These are phyloP conservation scores for Siniperca undulata DNA, from an alignment of 2,797 vertebrate genomes.

Conservation along the genomic window DNA sequence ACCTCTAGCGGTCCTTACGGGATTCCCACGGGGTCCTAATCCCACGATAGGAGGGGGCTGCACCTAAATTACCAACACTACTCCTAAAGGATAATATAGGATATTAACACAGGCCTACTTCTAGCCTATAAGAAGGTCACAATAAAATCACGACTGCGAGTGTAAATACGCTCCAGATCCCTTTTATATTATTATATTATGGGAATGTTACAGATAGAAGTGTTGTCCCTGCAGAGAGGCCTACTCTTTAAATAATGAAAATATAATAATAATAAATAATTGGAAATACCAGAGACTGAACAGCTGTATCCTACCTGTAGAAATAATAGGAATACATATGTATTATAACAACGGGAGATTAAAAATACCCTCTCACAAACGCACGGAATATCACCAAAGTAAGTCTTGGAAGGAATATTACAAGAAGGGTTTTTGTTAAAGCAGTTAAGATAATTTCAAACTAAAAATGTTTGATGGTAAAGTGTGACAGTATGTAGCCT, in stretches of 20 bases:
- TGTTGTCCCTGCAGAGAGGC: neutral
- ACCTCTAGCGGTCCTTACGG: constrained; percentile 43
- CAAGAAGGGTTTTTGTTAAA: neutral
- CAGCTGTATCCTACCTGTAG: neutral
- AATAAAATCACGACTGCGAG: neutral
- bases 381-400: neutral
- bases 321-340: too few species aligned
- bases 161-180: neutral
- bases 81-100: neutral
- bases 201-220: neutral
- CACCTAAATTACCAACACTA: neutral
- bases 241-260: neutral
- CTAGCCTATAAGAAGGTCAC: neutral
- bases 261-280: neutral
- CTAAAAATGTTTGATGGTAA: too few species aligned
- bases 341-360: neutral
- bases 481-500: too few species aligned
- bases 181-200: too few species aligned
- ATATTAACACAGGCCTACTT: neutral
- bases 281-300: neutral
- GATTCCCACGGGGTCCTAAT: neutral
- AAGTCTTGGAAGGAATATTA: neutral
- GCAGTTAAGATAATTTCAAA: neutral
- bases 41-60: neutral
- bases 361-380: too few species aligned